Percentiles rank a stretch among this genome's conserved stretches.
Evolutionary conservation across 1,140 invertebrate genomes (phyloP).

Genomic region (Mizuhopecten yessoensis): DNA sequence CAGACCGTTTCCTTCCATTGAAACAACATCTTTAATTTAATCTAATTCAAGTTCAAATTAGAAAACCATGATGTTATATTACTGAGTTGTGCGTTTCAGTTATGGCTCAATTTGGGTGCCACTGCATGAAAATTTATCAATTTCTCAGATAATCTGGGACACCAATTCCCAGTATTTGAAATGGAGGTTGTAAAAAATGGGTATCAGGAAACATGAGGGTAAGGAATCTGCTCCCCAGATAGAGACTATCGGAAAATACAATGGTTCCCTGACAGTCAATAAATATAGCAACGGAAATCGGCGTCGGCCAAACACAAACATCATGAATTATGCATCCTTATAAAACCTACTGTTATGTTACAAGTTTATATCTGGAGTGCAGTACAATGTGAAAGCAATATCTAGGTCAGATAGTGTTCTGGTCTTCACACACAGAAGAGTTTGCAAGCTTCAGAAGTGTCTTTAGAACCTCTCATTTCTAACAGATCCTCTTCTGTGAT

Average conservation of each 20-base stretch:
- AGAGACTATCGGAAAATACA: not conserved
- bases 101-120: not conserved
- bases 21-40: not conserved
- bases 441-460: not conserved
- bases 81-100: not conserved
- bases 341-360: not conserved
- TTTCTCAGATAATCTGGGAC: not conserved
- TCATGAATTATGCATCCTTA: not conserved
- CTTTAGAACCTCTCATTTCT: not conserved
- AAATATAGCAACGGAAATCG: not conserved
- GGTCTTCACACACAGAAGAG: constrained; percentile 22
- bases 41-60: not conserved
- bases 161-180: not conserved
- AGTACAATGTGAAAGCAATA: not conserved
- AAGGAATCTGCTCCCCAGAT: not conserved
- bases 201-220: too few species aligned
- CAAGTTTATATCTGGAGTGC: not conserved
- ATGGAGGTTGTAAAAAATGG: not conserved
- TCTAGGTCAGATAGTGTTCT: not conserved
- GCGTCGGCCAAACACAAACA: not conserved
- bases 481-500: not conserved
- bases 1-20: too few species aligned
- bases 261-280: not conserved
- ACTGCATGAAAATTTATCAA: not conserved
- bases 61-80: not conserved